Conservation (phyloP, 64 coral and sea anemone species). For the Cladopsammia gracilis region DNA sequence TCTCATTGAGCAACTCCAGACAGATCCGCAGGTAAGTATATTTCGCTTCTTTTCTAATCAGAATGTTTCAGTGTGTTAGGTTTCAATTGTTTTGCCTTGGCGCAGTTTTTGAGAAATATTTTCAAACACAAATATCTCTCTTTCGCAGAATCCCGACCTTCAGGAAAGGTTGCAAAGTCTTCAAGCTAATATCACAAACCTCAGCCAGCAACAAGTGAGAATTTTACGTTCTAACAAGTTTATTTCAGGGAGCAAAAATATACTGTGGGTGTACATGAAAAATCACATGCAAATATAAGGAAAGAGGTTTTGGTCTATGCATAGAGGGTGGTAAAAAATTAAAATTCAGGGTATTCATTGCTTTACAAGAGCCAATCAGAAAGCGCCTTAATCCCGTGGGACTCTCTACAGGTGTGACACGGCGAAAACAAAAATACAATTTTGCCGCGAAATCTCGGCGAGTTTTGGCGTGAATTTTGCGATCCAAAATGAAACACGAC, state of each 20-base stretch:
- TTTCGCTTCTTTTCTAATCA: conserved; percentile 56
- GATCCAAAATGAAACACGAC: background rate
- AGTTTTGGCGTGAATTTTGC: conserved; percentile 1
- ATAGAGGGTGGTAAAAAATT: conserved; percentile 69
- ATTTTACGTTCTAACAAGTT: conserved; percentile 31
- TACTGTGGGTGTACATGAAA: conserved; percentile 9
- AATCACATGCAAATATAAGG: conserved; percentile 23
- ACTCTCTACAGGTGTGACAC: conserved; percentile 54
- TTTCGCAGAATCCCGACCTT: conserved; percentile 92
- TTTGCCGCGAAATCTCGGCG: conserved; percentile 20
- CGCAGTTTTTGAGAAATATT: conserved; percentile 79
- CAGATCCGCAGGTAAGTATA: conserved; percentile 92
- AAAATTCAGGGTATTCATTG: conserved; percentile 76
- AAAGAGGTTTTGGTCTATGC: conserved; percentile 9
- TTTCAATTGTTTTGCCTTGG: conserved; percentile 44
- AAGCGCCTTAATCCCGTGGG: conserved; percentile 19
- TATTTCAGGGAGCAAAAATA: conserved; percentile 51
- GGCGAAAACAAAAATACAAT: background rate
- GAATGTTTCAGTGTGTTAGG: conserved; percentile 56
- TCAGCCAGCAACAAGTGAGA: conserved; percentile 93
- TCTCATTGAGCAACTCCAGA: conserved; percentile 87
- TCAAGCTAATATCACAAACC: conserved; percentile 83
- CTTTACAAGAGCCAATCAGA: conserved; percentile 53
- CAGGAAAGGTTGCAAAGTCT: conserved; percentile 91
- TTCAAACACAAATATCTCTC: conserved; percentile 54